Evolutionary conservation across 2,113 vertebrate species (phyloP), one percentile per base, ranked within the genome.

Genomic region (Mixornis gularis): DNA sequence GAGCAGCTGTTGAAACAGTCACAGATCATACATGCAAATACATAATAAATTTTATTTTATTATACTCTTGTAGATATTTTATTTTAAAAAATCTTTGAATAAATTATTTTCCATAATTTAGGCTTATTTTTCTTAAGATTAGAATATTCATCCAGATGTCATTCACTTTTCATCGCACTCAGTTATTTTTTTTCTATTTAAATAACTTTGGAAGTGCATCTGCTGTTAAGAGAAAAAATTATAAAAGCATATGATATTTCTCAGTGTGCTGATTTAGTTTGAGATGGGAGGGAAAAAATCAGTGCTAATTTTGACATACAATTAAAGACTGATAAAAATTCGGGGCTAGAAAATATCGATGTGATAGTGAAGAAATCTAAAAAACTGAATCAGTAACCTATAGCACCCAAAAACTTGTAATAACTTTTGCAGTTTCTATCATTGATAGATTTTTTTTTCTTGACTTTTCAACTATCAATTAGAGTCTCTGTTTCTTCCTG

Each of bases 331-430:
- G 16, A 34, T 11, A 49, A 94, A 92, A 59, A 43, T 60, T 55
- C 80, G 43, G 16, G 65, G 7, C 55, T 79, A 52, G 38, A 46
- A 88, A 95, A 92, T 20, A 92, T 26, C 5, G 15, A 80, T 56
- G 30, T 52, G 34, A 62, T 88, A 77, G 3, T 74, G 55, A 86
- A 94, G 87, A 91, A 5, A 92, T 26, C 32, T 89, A 56, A 94
- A 94, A 87, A 10, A 90, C 15, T 84, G 63, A 91, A 81, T 72
- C 40, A 79, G 52, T 93, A 95, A 92, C 74, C 36, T 70, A 41
- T 17, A 73, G 20, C 18, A 87, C 63, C 49, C 94, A 51, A 85
- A 94, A 65, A 13, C 63, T 95, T 83, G 29, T 66, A 95, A 44
- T 22, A 80, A 44, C 36, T 91, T 94, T 41, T 40, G 10, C 65